A percentile compares a stretch with the other conserved stretches of the same genome.
These are phyloP conservation scores for Rhinoptilus africanus DNA, from an alignment of 2,113 vertebrate species.

Conservation along the genomic window DNA sequence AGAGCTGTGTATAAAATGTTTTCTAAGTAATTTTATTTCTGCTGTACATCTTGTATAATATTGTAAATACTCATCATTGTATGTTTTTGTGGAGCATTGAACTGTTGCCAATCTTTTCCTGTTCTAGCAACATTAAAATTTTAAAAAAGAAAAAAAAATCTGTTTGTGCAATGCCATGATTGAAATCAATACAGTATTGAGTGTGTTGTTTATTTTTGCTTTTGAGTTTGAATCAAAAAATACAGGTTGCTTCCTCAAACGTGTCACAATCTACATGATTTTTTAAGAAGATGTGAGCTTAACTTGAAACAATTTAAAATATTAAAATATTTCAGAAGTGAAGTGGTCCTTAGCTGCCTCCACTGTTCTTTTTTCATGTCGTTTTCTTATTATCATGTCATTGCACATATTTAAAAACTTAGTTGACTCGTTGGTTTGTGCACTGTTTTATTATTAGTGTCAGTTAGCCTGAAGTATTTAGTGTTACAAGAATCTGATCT, in stretches of 20 bases:
- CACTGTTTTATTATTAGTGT: background rate
- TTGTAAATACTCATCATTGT: background rate
- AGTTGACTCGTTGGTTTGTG: background rate
- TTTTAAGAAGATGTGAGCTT: background rate
- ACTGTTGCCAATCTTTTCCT: background rate
- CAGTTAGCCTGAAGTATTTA: background rate
- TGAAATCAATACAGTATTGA: background rate
- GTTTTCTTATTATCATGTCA: background rate
- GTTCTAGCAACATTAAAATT: background rate
- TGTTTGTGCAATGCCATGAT: background rate
- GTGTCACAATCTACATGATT: background rate
- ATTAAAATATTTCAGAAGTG: background rate
- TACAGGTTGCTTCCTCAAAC: background rate
- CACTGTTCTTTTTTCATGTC: background rate
- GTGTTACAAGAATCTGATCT: background rate
- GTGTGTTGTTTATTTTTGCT: background rate
- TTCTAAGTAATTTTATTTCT: background rate
- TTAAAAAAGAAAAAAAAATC: background rate
- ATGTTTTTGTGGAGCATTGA: background rate
- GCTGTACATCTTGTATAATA: background rate
- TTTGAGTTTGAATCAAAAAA: background rate
- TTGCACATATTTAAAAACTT: background rate
- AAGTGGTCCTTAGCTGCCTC: background rate
- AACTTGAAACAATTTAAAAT: background rate
- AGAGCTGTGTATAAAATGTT: background rate